Evolutionary conservation across 2,113 vertebrate genomes (phyloP).

Genomic region (Lontra canadensis): DNA sequence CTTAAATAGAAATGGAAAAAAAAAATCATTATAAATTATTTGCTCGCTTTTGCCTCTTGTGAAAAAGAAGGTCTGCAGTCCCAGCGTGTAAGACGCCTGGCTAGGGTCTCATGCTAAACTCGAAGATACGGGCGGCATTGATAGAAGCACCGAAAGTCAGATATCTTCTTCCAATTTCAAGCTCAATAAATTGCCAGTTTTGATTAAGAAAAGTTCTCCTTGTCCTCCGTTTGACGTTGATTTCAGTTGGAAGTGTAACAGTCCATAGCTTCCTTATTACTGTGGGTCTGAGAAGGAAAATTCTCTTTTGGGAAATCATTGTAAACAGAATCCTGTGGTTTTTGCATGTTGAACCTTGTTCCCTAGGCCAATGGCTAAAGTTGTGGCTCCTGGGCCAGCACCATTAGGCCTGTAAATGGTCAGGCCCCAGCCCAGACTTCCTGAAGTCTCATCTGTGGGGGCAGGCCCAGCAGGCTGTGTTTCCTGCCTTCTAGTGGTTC

Average conservation of each 20-base stretch:
- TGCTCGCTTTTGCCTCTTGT: background rate
- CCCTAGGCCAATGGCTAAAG: background rate
- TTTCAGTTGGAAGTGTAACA: slow-evolving; percentile 26
- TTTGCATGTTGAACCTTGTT: background rate
- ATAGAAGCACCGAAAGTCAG: background rate
- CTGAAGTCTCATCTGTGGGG: background rate
- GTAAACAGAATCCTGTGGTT: background rate
- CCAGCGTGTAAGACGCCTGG: background rate
- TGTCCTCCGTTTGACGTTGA: background rate
- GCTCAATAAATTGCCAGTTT: background rate
- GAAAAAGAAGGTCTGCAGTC: background rate
- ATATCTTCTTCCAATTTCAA: background rate
- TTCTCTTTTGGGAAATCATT: background rate
- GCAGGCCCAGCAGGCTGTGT: too few species aligned
- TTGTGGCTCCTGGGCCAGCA: background rate
- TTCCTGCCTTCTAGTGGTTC: background rate
- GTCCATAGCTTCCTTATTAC: background rate
- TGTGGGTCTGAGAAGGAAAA: background rate
- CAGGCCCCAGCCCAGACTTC: background rate
- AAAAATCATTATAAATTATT: slow-evolving; percentile 24
- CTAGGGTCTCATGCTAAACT: background rate
- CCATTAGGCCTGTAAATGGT: background rate
- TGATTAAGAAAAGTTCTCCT: background rate
- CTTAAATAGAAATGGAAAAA: slow-evolving; percentile 38
- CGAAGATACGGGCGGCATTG: background rate